Base-by-base conservation (phyloP, 2,888 invertebrate species). In the Epirrhoe tristata region DNA sequence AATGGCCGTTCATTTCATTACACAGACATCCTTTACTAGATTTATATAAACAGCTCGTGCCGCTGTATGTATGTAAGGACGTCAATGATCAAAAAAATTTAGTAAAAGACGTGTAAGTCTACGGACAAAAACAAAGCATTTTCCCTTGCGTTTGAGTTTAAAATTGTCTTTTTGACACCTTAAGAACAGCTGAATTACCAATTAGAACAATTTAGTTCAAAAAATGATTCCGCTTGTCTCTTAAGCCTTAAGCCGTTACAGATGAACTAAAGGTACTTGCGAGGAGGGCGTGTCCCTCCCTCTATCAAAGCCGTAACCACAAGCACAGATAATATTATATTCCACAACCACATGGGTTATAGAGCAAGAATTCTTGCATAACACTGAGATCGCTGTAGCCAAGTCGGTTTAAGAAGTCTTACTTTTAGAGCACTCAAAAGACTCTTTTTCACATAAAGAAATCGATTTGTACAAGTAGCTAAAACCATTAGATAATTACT, bases 311-410 rank as follows among this genome's bases (percentile, higher is more conserved):
- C 43, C 7, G 14, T 54, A 54, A 43, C 34, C 54, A 24, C 61
- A 55, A 55, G 48, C 55, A 65, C 59, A 62, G 36, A 36, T 36
- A 36, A 8, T 36, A 10, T 36, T 8, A 10, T 36, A 36, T 12
- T 24, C 79, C 82, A 79, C 80, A 81, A 80, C 76, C 74, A 81
- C 74, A 81, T 81, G 77, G 80, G 83, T 85, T 84, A 87, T 84
- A 83, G 83, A 80, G 82, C 83, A 80, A 81, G 81, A 81, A 54
- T 34, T 50, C 55, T 71, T 72, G 69, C 69, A 74, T 72, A 73
- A 75, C 67, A 34, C 53, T 58, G 46, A 43, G 32, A 24, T 52
- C 12, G 31, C 36, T 14, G 54, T 16, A 16, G 6, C 46, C n/a
- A n/a, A 46, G 14, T 39, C 10, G 3, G 39, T 39, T 10, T 0